Evolutionary conservation across 2,113 vertebrate genomes (phyloP), one percentile per base, ranked within the genome.

Genomic region (Pyrgilauda ruficollis): DNA sequence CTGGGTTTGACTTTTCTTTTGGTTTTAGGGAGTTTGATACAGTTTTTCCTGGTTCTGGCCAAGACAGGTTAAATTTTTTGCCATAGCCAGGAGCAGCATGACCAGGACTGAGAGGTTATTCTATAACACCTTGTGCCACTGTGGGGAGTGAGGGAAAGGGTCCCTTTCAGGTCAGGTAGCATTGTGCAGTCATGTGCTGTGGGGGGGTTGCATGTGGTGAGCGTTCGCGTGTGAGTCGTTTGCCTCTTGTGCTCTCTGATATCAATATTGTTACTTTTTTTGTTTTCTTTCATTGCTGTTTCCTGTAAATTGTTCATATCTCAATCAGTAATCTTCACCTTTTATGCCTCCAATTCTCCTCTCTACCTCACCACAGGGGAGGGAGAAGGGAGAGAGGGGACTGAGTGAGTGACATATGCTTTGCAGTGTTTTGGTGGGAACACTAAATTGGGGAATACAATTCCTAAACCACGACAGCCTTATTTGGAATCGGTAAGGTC

Each of bases 141-240:
- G 15, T 1, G 0, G 46, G 31, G 12, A 35, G 66, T 30, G 35
- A 28, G 24, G 35, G 10, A 43, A 61, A 83, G 20, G 13, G 14
- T 35, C n/a, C 11, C 22, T 63, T 63, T 37, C 47, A 33, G 27
- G 33, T 26, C 49, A 22, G 14, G 33, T 6, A 53, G 39, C 17
- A 17, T 11, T 53, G 39, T 37, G 22, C 18, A 22, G 22, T 70
- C 53, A 6, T 8, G 11, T 23, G 3, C 8, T 82, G 11, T 19
- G 20, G 35, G 19, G 19, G 30, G 6, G 1, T 61, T 2, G 0
- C 6, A 5, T 20, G 20, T 13, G 31, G 6, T 43, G 31, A 35
- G 8, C 31, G 20, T 22, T n/a, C 1, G 0, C 2, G 0, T 84
- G 39, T 27, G 22, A 27, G 9, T 44, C 2, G 0, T 37, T 46